These are phyloP conservation scores for Philotrypesis tridentata DNA, from an alignment of 1,140 invertebrate genomes.

Conservation along the genomic window DNA sequence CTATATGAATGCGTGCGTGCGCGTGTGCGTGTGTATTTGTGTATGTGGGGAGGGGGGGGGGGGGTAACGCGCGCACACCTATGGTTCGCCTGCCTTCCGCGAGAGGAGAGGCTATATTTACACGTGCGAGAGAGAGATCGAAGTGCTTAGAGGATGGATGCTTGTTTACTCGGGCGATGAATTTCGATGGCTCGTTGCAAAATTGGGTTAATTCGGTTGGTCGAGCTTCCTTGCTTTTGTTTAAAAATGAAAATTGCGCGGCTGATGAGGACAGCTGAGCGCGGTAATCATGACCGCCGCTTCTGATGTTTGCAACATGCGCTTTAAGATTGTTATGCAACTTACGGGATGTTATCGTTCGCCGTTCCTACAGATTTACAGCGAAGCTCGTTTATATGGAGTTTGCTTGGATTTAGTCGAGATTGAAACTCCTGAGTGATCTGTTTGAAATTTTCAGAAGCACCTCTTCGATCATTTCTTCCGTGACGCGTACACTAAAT, in stretches of 20 bases:
- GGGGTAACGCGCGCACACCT: too few species aligned
- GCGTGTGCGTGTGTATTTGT: neutral
- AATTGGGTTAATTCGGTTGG: neutral
- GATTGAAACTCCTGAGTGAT: neutral
- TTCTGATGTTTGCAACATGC: neutral
- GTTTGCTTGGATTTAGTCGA: neutral
- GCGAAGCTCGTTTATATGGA: neutral
- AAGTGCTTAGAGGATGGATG: neutral
- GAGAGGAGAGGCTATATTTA: neutral
- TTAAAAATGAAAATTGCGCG: too few species aligned
- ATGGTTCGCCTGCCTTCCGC: neutral
- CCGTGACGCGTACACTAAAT: too few species aligned
- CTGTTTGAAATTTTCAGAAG: neutral
- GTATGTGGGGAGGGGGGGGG: too few species aligned
- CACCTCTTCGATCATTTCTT: neutral
- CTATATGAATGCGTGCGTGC: neutral
- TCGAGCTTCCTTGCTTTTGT: too few species aligned
- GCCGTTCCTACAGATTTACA: neutral
- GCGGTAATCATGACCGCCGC: neutral
- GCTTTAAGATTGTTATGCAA: constrained; percentile 32
- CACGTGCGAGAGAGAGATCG: neutral
- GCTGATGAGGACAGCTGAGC: neutral
- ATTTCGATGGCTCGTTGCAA: neutral
- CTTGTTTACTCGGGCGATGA: neutral
- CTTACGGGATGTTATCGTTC: constrained; percentile 35